A percentile compares a stretch with the other conserved stretches of the same genome.
Conservation (phyloP, 2,888 invertebrate species). For the Molanna angustata region DNA sequence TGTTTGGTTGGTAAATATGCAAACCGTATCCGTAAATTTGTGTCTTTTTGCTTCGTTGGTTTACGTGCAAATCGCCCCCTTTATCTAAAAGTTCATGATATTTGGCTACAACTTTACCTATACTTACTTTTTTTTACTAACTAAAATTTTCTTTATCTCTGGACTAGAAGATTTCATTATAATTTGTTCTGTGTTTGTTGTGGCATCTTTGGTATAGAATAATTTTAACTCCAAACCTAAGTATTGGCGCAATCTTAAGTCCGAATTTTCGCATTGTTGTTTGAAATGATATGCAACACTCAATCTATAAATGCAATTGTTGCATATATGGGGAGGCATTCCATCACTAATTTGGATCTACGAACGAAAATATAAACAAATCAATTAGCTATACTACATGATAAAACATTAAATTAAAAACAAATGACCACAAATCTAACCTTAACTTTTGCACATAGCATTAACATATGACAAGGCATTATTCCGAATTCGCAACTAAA, state of each 20-base stretch:
- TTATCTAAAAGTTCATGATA: no score
- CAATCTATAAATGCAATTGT: slow-evolving; percentile 60
- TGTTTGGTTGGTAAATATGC: no score
- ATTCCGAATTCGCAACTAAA: slow-evolving; percentile 60
- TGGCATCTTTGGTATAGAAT: slow-evolving; percentile 50
- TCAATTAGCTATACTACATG: background rate
- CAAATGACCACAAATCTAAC: slow-evolving; percentile 37
- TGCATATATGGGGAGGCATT: slow-evolving; percentile 59
- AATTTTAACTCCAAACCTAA: slow-evolving; percentile 48
- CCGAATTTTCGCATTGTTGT: slow-evolving; percentile 60
- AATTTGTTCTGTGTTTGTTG: slow-evolving; percentile 55
- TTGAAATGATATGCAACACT: slow-evolving; percentile 63
- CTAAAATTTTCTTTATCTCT: slow-evolving; percentile 20
- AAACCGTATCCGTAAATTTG: no score
- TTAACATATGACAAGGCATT: slow-evolving; percentile 59
- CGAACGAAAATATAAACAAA: background rate
- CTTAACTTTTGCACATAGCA: slow-evolving; percentile 57
- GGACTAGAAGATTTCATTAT: slow-evolving; percentile 37
- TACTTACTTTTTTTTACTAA: slow-evolving; percentile 28
- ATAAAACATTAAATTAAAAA: background rate
- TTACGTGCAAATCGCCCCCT: no score
- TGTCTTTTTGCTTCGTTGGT: no score
- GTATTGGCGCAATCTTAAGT: slow-evolving; percentile 56
- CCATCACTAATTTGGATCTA: slow-evolving; percentile 55
- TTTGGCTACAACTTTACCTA: no score